Conservation (phyloP, 2,888 invertebrate genomes). For the Orgyia antiqua region DNA sequence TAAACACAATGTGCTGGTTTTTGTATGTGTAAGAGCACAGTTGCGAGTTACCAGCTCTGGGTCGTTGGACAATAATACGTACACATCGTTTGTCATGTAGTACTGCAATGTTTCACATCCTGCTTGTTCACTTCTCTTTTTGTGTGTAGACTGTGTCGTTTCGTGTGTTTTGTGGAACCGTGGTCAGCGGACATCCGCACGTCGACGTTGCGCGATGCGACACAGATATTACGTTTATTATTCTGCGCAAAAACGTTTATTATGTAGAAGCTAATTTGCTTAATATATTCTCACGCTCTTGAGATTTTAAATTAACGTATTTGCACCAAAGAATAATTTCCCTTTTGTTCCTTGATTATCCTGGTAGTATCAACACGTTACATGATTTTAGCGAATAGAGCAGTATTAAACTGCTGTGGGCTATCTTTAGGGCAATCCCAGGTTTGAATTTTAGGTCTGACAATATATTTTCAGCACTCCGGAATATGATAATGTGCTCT, state of each 20-base stretch:
- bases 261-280: constrained; percentile 13
- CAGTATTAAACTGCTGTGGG: no score
- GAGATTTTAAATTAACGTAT: no score
- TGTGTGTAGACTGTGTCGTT: constrained; percentile 34
- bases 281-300: constrained; percentile 16
- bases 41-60: constrained; percentile 22
- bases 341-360: no score
- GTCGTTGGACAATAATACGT: constrained; percentile 34
- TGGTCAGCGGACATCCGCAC: constrained; percentile 37
- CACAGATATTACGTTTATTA: constrained; percentile 33
- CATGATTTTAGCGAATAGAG: no score
- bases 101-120: constrained; percentile 42
- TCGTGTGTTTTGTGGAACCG: constrained; percentile 46
- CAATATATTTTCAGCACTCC: no score
- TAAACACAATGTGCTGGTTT: constrained; percentile 4
- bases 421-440: no score
- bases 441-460: no score
- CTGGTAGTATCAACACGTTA: no score
- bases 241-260: constrained; percentile 19
- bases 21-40: constrained; percentile 6
- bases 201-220: constrained; percentile 39
- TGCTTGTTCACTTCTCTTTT: constrained; percentile 38
- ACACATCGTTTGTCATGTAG: constrained; percentile 34
- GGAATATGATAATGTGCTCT: no score
- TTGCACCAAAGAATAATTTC: no score